Conservation (phyloP, 2,113 vertebrate genomes). For the Nematolebias whitei region DNA sequence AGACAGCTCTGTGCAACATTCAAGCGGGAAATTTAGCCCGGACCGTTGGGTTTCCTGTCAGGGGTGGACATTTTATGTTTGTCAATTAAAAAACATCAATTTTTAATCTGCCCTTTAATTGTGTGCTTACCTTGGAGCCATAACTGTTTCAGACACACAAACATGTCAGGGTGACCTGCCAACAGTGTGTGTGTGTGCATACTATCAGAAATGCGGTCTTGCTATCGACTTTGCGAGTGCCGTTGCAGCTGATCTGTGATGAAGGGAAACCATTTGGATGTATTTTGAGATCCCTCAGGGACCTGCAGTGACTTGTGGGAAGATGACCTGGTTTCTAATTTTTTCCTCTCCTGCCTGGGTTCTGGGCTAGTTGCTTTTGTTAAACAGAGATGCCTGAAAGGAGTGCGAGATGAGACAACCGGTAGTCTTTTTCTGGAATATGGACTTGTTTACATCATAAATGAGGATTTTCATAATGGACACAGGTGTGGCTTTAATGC, state of each 20-base stretch:
- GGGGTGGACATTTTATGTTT: slow-evolving; percentile 29
- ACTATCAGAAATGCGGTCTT: slow-evolving; percentile 22
- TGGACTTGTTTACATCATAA: slow-evolving; percentile 8
- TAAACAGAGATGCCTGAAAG: slow-evolving; percentile 41
- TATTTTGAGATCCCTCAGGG: slow-evolving; percentile 70
- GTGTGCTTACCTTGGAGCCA: slow-evolving; percentile 38
- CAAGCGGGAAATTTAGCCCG: slow-evolving; percentile 45
- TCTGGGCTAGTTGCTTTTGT: slow-evolving; percentile 49
- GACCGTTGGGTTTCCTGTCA: slow-evolving; percentile 55
- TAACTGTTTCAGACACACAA: slow-evolving; percentile 23
- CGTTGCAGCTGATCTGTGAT: slow-evolving; percentile 35
- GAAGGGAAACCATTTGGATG: slow-evolving; percentile 67
- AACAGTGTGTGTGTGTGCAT: background rate
- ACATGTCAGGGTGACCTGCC: slow-evolving; percentile 11
- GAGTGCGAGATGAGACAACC: slow-evolving; percentile 20
- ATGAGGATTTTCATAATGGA: slow-evolving; percentile 53
- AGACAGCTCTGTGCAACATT: slow-evolving; percentile 44
- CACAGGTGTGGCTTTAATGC: slow-evolving; percentile 15
- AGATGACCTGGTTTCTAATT: slow-evolving; percentile 80
- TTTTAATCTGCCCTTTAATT: slow-evolving; percentile 62
- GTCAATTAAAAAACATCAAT: slow-evolving; percentile 74
- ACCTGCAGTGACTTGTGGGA: slow-evolving; percentile 74
- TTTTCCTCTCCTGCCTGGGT: slow-evolving; percentile 63
- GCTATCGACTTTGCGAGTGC: slow-evolving; percentile 36
- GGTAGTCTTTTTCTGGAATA: slow-evolving; percentile 17